phyloP scores from a whole-genome alignment of 2,888 invertebrate species.

The Pseudococcus longispinus region DNA sequence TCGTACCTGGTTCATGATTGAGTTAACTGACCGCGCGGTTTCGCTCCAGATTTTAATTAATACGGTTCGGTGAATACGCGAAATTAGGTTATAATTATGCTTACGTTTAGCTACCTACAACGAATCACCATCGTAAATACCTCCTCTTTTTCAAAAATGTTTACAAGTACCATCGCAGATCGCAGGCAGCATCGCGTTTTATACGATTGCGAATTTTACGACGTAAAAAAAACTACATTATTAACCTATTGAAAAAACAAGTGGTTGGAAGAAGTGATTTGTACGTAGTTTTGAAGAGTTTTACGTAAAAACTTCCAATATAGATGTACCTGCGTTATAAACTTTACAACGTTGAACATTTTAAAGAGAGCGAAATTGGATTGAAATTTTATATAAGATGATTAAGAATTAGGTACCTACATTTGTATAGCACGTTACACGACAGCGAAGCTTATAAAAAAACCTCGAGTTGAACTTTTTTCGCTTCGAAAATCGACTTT shows the following conservation, averaged over 20 bases:
- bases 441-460: background rate
- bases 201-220: background rate
- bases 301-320: background rate
- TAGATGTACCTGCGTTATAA: background rate
- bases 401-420: background rate
- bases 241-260: background rate
- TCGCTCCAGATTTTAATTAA: conserved; percentile 16
- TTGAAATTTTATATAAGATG: background rate
- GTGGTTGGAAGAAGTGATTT: background rate
- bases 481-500: background rate
- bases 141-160: background rate
- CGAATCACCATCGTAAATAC: background rate
- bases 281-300: background rate
- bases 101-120: background rate
- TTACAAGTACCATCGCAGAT: background rate
- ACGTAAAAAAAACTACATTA: background rate
- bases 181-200: background rate
- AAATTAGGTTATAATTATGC: conserved; percentile 21
- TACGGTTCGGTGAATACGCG: background rate
- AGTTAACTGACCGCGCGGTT: conserved; percentile 22
- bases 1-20: background rate
- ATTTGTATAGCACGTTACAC: background rate
- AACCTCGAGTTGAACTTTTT: background rate
- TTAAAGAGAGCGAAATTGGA: background rate
- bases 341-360: background rate